These are phyloP conservation scores for Drosophila truncata DNA, from an alignment of 1,140 invertebrate species.

Conservation along the genomic window DNA sequence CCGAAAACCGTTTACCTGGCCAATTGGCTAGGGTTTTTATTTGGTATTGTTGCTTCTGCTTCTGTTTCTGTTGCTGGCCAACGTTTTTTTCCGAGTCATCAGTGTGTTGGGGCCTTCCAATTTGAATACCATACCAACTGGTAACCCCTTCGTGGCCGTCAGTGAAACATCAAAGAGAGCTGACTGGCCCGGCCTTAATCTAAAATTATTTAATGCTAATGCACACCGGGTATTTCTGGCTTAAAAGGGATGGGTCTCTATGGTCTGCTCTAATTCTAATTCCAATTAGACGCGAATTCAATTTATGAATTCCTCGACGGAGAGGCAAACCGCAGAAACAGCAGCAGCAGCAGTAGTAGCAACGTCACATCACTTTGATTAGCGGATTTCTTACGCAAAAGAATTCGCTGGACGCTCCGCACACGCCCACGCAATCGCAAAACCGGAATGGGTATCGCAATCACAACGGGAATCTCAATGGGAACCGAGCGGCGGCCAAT, in stretches of 20 bases:
- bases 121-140: constrained; percentile 21
- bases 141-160: constrained; percentile 25
- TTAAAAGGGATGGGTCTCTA: constrained; percentile 2
- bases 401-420: constrained; percentile 39
- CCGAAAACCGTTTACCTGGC: constrained; percentile 52
- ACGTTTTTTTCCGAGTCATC: constrained; percentile 19
- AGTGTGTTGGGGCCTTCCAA: constrained; percentile 1
- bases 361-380: constrained; percentile 59
- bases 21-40: constrained; percentile 46
- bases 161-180: constrained; percentile 58
- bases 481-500: constrained; percentile 62
- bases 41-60: constrained; percentile 9
- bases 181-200: constrained; percentile 43
- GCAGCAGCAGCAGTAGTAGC: background rate
- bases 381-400: constrained; percentile 55
- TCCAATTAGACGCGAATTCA: constrained; percentile 72
- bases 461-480: constrained; percentile 26
- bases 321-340: background rate
- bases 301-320: constrained; percentile 48
- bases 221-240: constrained; percentile 30
- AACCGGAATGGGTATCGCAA: constrained; percentile 25
- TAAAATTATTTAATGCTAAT: constrained; percentile 45
- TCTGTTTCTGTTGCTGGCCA: constrained; percentile 8
- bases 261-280: constrained; percentile 26
- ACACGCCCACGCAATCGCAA: constrained; percentile 37